These are phyloP conservation scores for Trachelus stipa DNA, from an alignment of 2,888 invertebrate genomes.

Conservation along the genomic window DNA sequence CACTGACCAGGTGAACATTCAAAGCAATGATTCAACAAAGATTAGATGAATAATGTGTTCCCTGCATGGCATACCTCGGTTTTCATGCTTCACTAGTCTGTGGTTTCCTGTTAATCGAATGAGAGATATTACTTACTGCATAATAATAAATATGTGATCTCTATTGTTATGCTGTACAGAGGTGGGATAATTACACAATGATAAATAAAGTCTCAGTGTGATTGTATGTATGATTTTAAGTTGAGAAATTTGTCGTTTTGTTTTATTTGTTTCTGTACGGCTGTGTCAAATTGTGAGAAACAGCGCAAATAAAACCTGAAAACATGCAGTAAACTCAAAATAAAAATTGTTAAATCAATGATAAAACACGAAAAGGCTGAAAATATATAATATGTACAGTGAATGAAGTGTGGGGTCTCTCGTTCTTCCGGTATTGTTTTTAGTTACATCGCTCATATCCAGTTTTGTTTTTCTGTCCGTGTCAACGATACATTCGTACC, in stretches of 20 bases:
- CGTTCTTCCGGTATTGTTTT: background rate
- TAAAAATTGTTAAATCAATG: conserved; percentile 22
- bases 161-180: conserved; percentile 50
- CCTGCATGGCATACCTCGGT: conserved; percentile 65
- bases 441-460: background rate
- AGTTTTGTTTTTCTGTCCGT: background rate
- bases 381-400: conserved; percentile 19
- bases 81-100: conserved; percentile 65
- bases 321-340: conserved; percentile 61
- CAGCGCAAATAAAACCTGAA: conserved; percentile 57
- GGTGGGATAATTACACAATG: conserved; percentile 39
- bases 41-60: conserved; percentile 65
- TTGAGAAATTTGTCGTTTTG: conserved; percentile 28
- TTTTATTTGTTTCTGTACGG: conserved; percentile 18
- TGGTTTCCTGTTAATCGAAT: conserved; percentile 64
- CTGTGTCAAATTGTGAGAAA: conserved; percentile 42
- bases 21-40: conserved; percentile 66
- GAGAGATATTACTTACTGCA: conserved; percentile 58
- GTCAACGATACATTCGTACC: conserved; percentile 2
- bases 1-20: conserved; percentile 49
- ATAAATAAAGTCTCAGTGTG: conserved; percentile 36
- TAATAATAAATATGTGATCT: conserved; percentile 45
- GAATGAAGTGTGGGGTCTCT: conserved; percentile 9
- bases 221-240: conserved; percentile 1
- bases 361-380: conserved; percentile 25